Base-by-base conservation (phyloP, 92 coral and sea anemone genomes). In the Anthopleura xanthogrammica region DNA sequence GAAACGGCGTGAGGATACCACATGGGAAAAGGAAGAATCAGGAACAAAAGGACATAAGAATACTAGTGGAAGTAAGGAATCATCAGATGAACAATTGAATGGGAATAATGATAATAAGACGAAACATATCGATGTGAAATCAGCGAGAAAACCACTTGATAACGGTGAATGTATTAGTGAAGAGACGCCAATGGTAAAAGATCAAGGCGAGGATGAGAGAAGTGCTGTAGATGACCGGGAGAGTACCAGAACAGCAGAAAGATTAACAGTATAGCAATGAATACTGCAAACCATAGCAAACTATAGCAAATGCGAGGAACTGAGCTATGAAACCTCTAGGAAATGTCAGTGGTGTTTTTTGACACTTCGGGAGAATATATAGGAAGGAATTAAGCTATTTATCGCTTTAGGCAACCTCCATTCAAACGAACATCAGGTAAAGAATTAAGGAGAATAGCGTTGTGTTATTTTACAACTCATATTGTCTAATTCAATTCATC, bases 211-310 rank as follows among this genome's bases (percentile, higher is more conserved):
- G 14, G 58, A 68, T 68, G 74, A 68, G 42, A 14, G 36, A 68
- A 29, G 42, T 20, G 36, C 16, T 9, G 42, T 23, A 29, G 74
- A 29, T 23, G 74, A 9, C 12, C 29, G 17, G 42, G 74, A 10
- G 7, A 65, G 9, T 23, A 7, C 39, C 40, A 7, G 12, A 12
- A 65, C 40, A 20, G 40, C 72, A 65, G 72, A 60, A 16, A 60
- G 65, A 60, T 12, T 16, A 17, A 62, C 16, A 20, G 70, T 62
- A 62, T 62, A 62, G 29, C 70, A 62, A 22, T 1, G 36, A 20
- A 62, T n/a, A n/a, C 41, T 23, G 72, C 40, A 65, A 65, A 65
- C 72, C n/a, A 65, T 23, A 68, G 74, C 74, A 8, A 65, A 65
- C 72, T 65, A 65, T 23, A 68, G 74, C 74, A 8, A 68, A 36